Conservation (phyloP, 2,797 vertebrate species). For the Artibeus lituratus region DNA sequence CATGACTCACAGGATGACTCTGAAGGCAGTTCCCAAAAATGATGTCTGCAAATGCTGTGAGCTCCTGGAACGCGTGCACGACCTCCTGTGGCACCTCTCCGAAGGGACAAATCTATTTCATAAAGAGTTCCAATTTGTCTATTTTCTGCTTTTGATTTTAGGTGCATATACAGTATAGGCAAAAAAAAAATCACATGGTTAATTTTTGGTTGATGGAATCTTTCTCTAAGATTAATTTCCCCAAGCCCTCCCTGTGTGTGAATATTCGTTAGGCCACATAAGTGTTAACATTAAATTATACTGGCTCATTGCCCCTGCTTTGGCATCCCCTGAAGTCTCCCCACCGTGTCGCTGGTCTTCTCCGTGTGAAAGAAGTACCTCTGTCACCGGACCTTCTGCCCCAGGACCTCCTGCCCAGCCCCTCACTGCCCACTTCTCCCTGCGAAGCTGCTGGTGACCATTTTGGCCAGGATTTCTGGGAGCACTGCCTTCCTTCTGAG, state of each 20-base stretch:
- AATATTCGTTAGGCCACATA: neutral
- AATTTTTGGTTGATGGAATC: neutral
- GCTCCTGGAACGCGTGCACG: neutral
- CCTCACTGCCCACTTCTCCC: neutral
- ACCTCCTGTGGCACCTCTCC: neutral
- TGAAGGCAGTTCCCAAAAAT: slow-evolving; percentile 4
- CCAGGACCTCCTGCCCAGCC: neutral
- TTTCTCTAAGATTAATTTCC: slow-evolving; percentile 11
- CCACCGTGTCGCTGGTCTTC: neutral
- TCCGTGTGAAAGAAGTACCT: neutral
- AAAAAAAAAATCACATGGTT: neutral
- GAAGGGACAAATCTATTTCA: neutral
- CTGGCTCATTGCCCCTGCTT: neutral
- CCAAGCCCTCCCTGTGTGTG: neutral
- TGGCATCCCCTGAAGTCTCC: neutral
- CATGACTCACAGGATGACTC: neutral
- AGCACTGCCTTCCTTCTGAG: neutral
- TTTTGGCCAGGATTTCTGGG: neutral
- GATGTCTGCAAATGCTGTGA: neutral
- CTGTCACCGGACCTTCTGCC: neutral
- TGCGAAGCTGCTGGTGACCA: neutral
- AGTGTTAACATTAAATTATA: neutral
- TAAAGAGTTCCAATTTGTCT: neutral
- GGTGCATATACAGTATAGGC: neutral
- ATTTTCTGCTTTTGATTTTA: neutral